Conservation (phyloP, 2,113 vertebrate species). For the Tiliqua scincoides region DNA sequence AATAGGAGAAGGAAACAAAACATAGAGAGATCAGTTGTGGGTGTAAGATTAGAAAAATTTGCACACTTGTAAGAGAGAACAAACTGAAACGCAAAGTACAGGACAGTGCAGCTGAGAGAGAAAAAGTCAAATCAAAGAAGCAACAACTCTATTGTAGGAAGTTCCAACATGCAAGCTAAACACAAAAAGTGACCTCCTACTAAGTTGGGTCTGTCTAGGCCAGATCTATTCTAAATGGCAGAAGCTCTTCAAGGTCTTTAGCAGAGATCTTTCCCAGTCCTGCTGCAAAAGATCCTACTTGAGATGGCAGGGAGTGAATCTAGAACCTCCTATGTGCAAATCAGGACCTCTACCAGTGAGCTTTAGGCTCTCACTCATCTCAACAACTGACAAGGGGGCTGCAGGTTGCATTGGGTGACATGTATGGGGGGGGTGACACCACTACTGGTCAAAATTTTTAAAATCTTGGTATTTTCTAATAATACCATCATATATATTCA, state of each 20-base stretch:
- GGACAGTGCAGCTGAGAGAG: background rate
- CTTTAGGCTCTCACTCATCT: background rate
- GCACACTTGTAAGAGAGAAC: constrained; percentile 38
- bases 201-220: no score
- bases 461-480: no score
- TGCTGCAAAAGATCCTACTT: background rate
- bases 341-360: background rate
- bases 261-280: background rate
- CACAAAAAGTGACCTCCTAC: constrained; percentile 1
- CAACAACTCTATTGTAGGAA: background rate
- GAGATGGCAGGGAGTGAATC: background rate
- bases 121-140: background rate
- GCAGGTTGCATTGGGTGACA: no score
- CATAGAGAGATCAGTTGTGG: constrained; percentile 64
- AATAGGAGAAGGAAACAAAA: constrained; percentile 59
- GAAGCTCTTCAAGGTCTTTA: background rate
- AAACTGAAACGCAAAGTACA: constrained; percentile 11
- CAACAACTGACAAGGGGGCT: no score
- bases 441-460: no score
- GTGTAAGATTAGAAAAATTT: constrained; percentile 55
- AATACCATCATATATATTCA: no score
- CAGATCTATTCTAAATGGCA: no score
- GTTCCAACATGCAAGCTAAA: background rate
- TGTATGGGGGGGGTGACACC: no score
- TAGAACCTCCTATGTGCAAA: background rate